Conservation (phyloP, 2,888 invertebrate species). For the Leucophenga montana region DNA sequence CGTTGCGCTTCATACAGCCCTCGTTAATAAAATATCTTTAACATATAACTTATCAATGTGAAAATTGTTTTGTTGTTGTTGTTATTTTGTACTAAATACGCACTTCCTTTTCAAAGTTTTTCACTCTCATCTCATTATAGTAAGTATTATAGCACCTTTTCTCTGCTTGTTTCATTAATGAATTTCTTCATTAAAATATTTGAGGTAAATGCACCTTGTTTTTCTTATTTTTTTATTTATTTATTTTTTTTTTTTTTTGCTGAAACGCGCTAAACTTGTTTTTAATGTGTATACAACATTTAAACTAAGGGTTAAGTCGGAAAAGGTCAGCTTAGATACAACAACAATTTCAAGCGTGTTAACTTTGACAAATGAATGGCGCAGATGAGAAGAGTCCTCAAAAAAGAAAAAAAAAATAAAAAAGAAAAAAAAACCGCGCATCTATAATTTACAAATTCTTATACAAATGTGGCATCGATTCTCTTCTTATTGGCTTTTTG, state of each 20-base stretch:
- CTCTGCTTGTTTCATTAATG: constrained; percentile 20
- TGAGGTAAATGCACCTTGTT: constrained; percentile 18
- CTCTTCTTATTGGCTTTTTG: constrained; percentile 36
- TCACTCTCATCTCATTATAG: constrained; percentile 42
- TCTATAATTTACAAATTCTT: constrained; percentile 60
- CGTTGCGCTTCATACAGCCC: background rate
- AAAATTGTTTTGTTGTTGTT: constrained; percentile 58
- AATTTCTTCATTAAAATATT: background rate
- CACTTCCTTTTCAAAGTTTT: constrained; percentile 1
- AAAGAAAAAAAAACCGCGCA: background rate
- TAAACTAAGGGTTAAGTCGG: background rate
- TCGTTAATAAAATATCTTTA: too few relatives aligned
- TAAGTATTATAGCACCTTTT: constrained; percentile 36
- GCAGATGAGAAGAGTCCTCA: constrained; percentile 1
- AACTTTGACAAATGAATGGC: constrained; percentile 59
- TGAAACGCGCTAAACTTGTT: constrained; percentile 7
- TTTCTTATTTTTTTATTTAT: background rate
- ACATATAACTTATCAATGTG: constrained; percentile 47
- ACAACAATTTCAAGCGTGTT: constrained; percentile 24
- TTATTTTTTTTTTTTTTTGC: too few relatives aligned
- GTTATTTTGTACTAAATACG: constrained; percentile 6
- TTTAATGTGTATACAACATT: constrained; percentile 25
- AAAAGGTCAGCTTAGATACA: constrained; percentile 2
- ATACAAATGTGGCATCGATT: constrained; percentile 7
- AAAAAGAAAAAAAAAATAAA: too few relatives aligned